Base-by-base conservation (phyloP, 2,113 vertebrate species). In the Poecile atricapillus region DNA sequence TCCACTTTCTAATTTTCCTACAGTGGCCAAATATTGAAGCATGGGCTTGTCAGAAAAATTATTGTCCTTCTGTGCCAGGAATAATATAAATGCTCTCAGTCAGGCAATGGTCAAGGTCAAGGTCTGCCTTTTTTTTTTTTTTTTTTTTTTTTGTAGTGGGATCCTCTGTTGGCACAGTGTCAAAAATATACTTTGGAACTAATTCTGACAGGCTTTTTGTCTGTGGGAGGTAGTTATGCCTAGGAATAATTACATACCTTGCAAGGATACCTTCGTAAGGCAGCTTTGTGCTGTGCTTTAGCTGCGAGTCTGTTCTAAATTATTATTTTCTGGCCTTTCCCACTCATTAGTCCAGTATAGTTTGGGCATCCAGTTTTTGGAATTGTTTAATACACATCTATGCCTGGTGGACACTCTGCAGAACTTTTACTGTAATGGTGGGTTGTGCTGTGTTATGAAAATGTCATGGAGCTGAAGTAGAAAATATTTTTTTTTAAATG, bases 211-310 rank as follows among this genome's bases (percentile, higher is more conserved):
- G 44, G 7, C 15, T 81, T 87, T 63, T 87, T 76, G 11, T 80
- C 22, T 0, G 0, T n/a, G 35, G 43, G 33, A 86, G 21, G 17
- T 2, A 2, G 14, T 76, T 87, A 18, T 69, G 16, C 35, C 15
- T 67, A 44, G 28, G 30, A 69, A 46, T 74, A 88, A 83, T 69
- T 73, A 21, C 3, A 56, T n/a, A 58, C 25, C 23, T 92, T 86
- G 63, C 15, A 85, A 64, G 53, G n/a, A 67, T 83, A 41, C 28
- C 24, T 81, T 41, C 67, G 17, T 56, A 83, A 86, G 21, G 30
- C 56, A 80, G 19, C 37, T 82, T 56, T 92, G 24, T 77, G 44
- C 47, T 92, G 24, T 44, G 83, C 37, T 78, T 83, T 43, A 84
- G 15, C 13, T 65, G 47, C 56, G 70, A 52, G 11, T 52, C 25